Base-by-base conservation (phyloP, 2,888 invertebrate species). In the Cataglyphis altisquamis region DNA sequence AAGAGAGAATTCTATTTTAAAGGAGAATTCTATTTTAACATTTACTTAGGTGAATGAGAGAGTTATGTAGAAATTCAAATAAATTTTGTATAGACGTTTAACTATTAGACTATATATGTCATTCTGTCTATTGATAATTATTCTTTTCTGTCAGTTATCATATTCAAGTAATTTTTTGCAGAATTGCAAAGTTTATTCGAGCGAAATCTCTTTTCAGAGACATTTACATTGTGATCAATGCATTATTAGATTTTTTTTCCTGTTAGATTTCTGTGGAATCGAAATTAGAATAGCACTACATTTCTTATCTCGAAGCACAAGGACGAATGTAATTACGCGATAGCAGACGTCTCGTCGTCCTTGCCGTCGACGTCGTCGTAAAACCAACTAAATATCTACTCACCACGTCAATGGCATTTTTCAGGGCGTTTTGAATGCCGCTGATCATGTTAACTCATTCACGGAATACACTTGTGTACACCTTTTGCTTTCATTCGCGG, bases 391-490 rank as follows among this genome's bases (percentile, higher is more conserved):
- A 67, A 25, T 85, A 81, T 75, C 84, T 86, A 94, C 94, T 94
- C 90, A 94, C 94, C 94, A 94, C 94, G 87, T 94, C 94, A 90
- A 94, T 94, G 89, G 94, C 94, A 94, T 94, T 94, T 92, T 93
- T 94, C 87, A 94, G 86, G 85, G 93, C 94, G 85, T 91, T 91
- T 86, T 94, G 94, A 90, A 94, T 92, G 89, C 94, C 93, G 86
- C 94, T 94, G 87, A 94, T 94, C 94, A 94, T 94, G 89, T 92
- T 94, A 84, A 63, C n/a, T 77, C 81, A 52, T 55, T 68, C 21
- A 45, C 74, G 29, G n/a, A 52, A 18, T 45, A 67, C 63, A 39
- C 52, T 25, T 66, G 21, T 68, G 66, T 10, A 83, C 84, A 89
- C 57, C 32, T 74, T 48, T 67, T 41, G 68, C 77, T 86, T 81